phyloP scores from a whole-genome alignment of 2,888 invertebrate species.

The Teleiodes luculella region DNA sequence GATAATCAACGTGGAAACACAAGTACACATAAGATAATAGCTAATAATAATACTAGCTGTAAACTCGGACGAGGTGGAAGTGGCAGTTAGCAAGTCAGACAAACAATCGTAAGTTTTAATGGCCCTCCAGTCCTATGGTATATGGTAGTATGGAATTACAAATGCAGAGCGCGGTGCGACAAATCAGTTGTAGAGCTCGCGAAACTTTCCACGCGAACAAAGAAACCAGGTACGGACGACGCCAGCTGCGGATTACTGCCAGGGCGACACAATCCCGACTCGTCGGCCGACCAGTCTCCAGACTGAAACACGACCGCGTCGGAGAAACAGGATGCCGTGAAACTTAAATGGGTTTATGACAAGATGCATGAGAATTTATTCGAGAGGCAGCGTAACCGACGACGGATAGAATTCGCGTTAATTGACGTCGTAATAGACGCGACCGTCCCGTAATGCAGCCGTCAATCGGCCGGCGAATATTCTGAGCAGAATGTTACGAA shows the following conservation, averaged over 20 bases:
- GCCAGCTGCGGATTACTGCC: slow-evolving; percentile 63
- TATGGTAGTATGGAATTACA: slow-evolving; percentile 19
- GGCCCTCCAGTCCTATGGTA: slow-evolving; percentile 24
- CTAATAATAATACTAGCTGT: slow-evolving; percentile 3
- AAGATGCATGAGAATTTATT: slow-evolving; percentile 54
- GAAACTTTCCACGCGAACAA: slow-evolving; percentile 67
- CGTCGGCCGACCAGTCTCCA: slow-evolving; percentile 25
- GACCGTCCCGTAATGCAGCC: slow-evolving; percentile 25
- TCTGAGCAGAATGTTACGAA: slow-evolving; percentile 39
- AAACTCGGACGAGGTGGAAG: neutral
- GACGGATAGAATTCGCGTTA: slow-evolving; percentile 40
- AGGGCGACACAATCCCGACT: slow-evolving; percentile 36
- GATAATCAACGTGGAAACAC: slow-evolving; percentile 3
- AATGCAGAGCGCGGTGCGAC: slow-evolving; percentile 33
- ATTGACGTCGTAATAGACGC: slow-evolving; percentile 31
- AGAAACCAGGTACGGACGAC: slow-evolving; percentile 61
- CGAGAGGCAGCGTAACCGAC: slow-evolving; percentile 31
- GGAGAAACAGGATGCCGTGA: slow-evolving; percentile 40
- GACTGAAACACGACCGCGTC: slow-evolving; percentile 32
- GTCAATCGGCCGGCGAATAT: slow-evolving; percentile 42
- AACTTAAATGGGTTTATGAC: slow-evolving; percentile 68
- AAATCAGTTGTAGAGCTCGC: slow-evolving; percentile 44
- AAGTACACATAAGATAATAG: slow-evolving; percentile 1
- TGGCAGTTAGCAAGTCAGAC: slow-evolving; percentile 15
- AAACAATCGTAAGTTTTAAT: slow-evolving; percentile 23